phyloP scores from a whole-genome alignment of 2,797 vertebrate species.

The Phrynocephalus forsythii region DNA sequence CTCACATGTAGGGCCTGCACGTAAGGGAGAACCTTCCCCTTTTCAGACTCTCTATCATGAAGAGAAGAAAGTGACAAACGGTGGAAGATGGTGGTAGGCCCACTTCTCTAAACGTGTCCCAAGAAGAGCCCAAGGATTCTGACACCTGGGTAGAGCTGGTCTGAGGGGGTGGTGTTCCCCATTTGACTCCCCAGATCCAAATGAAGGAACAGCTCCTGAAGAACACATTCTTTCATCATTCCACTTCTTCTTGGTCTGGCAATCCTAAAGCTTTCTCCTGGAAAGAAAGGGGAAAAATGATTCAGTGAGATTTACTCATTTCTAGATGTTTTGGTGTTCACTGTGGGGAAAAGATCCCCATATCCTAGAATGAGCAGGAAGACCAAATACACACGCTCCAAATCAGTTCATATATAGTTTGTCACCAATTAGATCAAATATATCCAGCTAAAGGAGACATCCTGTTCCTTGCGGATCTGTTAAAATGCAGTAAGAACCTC shows the following conservation, averaged over 20 bases:
- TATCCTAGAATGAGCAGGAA: neutral
- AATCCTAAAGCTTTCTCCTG: slow-evolving; percentile 79
- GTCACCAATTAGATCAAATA: neutral
- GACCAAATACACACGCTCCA: neutral
- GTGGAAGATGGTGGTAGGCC: too few species aligned
- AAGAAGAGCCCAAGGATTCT: too few species aligned
- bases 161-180: neutral
- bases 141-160: too few species aligned
- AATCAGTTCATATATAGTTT: neutral
- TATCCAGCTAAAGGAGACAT: neutral
- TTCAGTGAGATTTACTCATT: neutral
- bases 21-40: too few species aligned
- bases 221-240: slow-evolving; percentile 33
- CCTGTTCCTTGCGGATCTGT: neutral
- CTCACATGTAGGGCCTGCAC: too few species aligned
- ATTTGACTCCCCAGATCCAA: neutral
- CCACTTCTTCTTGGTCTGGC: slow-evolving; percentile 76
- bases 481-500: neutral
- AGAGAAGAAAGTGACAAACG: too few species aligned
- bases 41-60: too few species aligned
- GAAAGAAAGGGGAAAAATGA: slow-evolving; percentile 26
- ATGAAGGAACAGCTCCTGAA: neutral
- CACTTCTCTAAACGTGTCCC: too few species aligned
- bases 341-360: neutral
- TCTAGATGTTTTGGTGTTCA: neutral